Base-by-base conservation (phyloP, 2,797 vertebrate species). In the Microcaecilia unicolor region DNA sequence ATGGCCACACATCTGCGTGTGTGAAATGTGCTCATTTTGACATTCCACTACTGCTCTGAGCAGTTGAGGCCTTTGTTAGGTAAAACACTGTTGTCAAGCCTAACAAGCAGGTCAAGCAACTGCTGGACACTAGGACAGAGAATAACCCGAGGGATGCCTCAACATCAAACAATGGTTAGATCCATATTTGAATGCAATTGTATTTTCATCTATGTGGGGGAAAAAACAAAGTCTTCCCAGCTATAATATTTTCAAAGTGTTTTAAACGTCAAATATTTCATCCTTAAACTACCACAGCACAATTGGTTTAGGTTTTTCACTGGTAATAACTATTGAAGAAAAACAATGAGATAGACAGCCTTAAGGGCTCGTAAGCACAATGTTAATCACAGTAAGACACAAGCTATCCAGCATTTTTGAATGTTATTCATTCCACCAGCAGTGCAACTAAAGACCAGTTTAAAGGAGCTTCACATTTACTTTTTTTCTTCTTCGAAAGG, bases 21-120 rank as follows among this genome's bases (percentile, higher is more conserved):
- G 33, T 26, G 28, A 92, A 93, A 93, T 90, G 83, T 85, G 85
- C 89, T 91, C 90, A 70, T 85, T 93, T 90, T 89, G 89, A 81
- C 76, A 76, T 85, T 87, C 85, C 78, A 79, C 85, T 65, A 67
- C 83, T 82, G 75, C 81, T 80, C 13, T 31, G 28, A 44, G 16
- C 22, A 26, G 28, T 70, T 71, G 79, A 85, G 75, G 79, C 84
- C 83, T 89, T 92, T 94, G 89, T 87, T 78, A 84, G 67, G 80
- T 74, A 74, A 82, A 85, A 80, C 75, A 76, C 72, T 78, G 75
- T 80, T 86, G 85, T 90, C 83, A 83, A 87, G 79, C 80, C 86
- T 87, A 91, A 91, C 89, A 88, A 90, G 85, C 76, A 80, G 69
- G 56, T 76, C 70, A 48, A 61, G 67, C 74, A 64, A 64, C 75